These are phyloP conservation scores for Danio tinwini DNA, from an alignment of 2,797 vertebrate genomes.

Conservation along the genomic window DNA sequence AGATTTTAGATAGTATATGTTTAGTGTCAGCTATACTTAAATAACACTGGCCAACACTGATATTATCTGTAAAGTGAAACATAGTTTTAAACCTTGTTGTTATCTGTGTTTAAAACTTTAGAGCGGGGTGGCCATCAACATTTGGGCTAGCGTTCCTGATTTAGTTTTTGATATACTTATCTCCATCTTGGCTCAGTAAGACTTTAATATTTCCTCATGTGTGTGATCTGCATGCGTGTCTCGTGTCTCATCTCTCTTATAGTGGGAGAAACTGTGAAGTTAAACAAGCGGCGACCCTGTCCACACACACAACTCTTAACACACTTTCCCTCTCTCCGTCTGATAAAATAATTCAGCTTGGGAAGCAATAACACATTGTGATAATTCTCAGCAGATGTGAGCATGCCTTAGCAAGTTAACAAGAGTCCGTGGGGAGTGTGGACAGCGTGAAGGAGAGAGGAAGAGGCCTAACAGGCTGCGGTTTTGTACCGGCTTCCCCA, in stretches of 20 bases:
- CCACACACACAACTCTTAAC: constrained; percentile 66
- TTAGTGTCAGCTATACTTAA: not conserved
- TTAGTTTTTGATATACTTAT: not conserved
- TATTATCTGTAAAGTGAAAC: too few relatives aligned
- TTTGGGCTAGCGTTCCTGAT: not conserved
- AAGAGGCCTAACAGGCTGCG: constrained; percentile 2
- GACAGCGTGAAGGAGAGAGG: constrained; percentile 45
- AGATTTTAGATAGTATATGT: too few relatives aligned
- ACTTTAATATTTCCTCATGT: not conserved
- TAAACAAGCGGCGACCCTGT: constrained; percentile 66
- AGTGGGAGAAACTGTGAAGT: constrained; percentile 68
- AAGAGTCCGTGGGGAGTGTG: constrained; percentile 66
- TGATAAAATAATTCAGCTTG: constrained; percentile 76
- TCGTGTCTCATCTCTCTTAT: constrained; percentile 64
- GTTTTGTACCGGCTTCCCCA: constrained; percentile 15
- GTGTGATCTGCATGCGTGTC: constrained; percentile 63
- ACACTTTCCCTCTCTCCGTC: constrained; percentile 59
- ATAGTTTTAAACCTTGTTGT: too few relatives aligned
- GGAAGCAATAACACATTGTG: constrained; percentile 77
- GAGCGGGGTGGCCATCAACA: not conserved
- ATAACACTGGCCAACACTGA: not conserved
- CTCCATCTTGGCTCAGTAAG: not conserved
- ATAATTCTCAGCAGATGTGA: constrained; percentile 80
- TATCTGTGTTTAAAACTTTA: not conserved
- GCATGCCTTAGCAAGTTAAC: constrained; percentile 76